Evolutionary conservation across 2,113 vertebrate genomes (phyloP), one percentile per base, ranked within the genome.

Genomic region (Bolborhynchus lineola): DNA sequence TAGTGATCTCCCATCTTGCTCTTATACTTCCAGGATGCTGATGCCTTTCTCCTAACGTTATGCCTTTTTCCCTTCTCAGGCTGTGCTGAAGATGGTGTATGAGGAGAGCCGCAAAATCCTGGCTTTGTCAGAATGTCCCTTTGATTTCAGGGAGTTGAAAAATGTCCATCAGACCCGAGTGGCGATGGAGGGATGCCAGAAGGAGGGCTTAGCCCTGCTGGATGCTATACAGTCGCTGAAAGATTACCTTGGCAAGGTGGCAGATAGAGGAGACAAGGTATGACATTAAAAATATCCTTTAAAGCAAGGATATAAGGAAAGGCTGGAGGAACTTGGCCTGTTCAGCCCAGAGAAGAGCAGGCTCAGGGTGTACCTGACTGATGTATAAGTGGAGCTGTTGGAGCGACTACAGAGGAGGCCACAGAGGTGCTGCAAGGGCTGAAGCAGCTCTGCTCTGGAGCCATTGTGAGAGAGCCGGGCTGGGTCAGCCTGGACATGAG

Each of bases 21-120:
- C 9, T 44, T 46, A 21, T 3, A 1, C 47, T 62, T 11, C 29
- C 21, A 41, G 23, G 16, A 17, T 88, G 39, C 33, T 90, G 90
- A 44, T 76, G 19, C 20, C 62, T 65, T 6, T 74, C 82, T 65
- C 3, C 17, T 62, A 44, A 65, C 35, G 12, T 3, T 41, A 28
- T 12, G 3, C 15, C 21, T 39, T 78, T 21, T 37, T n/a, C 0
- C 17, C 15, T 69, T 64, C 44, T 16, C 94, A 99, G 99, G 86
- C 95, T 33, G 93, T 99, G 85, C 90, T 99, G 88, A 98, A 98
- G 94, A 99, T 98, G 96, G 98, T 99, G 1, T 98, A 99, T 86
- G 98, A 99, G 33, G 99, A 99, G 95, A 99, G 99, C 97, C 97
- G 94, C 93, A 98, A 98, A 85, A 98, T 99, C n/a, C 47, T 99